Conservation (phyloP, 1,140 invertebrate genomes). For the Chelonus insularis region DNA sequence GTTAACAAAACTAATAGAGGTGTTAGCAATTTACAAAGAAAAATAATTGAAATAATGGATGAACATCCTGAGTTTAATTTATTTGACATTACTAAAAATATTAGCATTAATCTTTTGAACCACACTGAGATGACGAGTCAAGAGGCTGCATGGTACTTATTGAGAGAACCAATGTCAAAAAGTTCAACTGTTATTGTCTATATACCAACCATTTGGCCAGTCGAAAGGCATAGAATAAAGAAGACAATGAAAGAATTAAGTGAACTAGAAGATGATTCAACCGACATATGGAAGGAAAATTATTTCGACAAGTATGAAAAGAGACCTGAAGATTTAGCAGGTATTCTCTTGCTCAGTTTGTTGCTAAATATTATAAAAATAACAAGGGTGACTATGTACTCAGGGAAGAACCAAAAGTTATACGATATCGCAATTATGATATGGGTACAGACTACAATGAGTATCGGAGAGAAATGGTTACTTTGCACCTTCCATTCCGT, state of each 20-base stretch:
- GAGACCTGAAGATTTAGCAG: conserved; percentile 33
- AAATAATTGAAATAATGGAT: conserved; percentile 43
- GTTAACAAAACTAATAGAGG: conserved; percentile 49
- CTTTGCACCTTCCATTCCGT: conserved; percentile 42
- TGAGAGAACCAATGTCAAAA: conserved; percentile 20
- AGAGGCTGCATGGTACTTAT: conserved; percentile 47
- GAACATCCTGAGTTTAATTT: conserved; percentile 42
- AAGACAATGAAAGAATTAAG: conserved; percentile 20
- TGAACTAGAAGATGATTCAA: conserved; percentile 24
- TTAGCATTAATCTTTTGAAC: conserved; percentile 20
- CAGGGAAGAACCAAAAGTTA: conserved; percentile 35
- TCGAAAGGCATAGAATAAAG: conserved; percentile 14
- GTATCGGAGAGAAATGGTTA: conserved; percentile 43
- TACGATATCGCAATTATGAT: conserved; percentile 47
- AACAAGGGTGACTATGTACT: conserved; percentile 33
- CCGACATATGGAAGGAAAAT: conserved; percentile 42
- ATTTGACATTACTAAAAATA: conserved; percentile 28
- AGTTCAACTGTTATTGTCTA: conserved; percentile 4
- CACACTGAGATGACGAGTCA: conserved; percentile 4
- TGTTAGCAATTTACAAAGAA: conserved; percentile 42
- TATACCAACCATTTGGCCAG: conserved; percentile 22
- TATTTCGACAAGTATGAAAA: conserved; percentile 42
- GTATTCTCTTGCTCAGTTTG: conserved; percentile 38
- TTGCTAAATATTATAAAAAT: conserved; percentile 36
- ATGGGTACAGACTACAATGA: conserved; percentile 34